phyloP scores from a whole-genome alignment of 1,140 invertebrate genomes.

The Grapholita molesta region DNA sequence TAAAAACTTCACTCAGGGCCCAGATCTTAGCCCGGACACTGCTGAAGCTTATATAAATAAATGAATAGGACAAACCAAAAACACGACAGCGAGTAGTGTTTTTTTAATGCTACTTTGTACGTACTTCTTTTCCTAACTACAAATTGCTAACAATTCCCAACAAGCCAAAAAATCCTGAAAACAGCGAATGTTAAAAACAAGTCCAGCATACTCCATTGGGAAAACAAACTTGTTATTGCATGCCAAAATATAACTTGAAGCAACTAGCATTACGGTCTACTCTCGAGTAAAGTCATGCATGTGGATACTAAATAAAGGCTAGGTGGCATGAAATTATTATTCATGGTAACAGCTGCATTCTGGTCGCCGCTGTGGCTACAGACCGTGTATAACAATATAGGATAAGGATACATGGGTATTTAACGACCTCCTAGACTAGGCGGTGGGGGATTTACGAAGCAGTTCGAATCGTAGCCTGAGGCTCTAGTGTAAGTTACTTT shows the following conservation, averaged over 20 bases:
- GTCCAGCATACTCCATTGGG: background rate
- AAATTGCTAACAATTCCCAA: background rate
- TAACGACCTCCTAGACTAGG: too few relatives aligned
- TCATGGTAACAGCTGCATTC: background rate
- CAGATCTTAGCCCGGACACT: too few relatives aligned
- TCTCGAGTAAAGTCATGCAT: background rate
- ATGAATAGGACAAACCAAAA: too few relatives aligned
- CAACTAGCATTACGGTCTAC: background rate
- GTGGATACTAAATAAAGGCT: background rate
- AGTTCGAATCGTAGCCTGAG: too few relatives aligned
- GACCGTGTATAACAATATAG: background rate
- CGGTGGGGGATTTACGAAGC: too few relatives aligned
- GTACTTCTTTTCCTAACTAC: background rate
- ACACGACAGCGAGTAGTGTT: too few relatives aligned
- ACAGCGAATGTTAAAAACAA: background rate
- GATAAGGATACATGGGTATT: background rate
- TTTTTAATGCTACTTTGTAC: background rate
- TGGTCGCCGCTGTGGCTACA: background rate
- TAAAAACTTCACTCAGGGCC: too few relatives aligned
- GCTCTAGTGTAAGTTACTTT: too few relatives aligned
- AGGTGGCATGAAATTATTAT: background rate
- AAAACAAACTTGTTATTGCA: background rate
- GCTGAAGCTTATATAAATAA: too few relatives aligned
- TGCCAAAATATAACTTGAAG: background rate
- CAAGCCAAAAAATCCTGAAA: background rate